phyloP scores from a whole-genome alignment of 2,113 vertebrate species.

The Prinia subflava region DNA sequence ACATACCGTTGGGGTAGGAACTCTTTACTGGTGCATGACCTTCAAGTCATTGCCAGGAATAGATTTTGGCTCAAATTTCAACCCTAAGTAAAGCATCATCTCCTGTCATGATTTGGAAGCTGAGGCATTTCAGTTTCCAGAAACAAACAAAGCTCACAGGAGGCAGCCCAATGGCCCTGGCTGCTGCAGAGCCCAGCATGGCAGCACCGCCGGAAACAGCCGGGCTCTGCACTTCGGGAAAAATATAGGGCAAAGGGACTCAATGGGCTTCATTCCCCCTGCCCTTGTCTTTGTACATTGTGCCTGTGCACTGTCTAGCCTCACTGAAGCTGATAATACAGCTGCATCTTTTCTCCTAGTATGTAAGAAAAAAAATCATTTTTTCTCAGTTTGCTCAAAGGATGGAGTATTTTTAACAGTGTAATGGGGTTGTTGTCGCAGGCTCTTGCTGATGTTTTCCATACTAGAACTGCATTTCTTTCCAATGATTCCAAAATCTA shows the following conservation, averaged over 20 bases:
- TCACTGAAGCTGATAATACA: not conserved
- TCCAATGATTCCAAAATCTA: not conserved
- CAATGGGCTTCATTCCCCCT: not conserved
- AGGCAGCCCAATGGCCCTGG: not conserved
- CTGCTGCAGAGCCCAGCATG: not conserved
- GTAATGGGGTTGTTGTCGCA: not conserved
- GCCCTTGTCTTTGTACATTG: not conserved
- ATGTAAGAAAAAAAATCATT: not conserved
- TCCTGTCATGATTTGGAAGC: slow-evolving; percentile 48
- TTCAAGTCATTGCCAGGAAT: slow-evolving; percentile 60
- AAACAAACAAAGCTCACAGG: slow-evolving; percentile 13
- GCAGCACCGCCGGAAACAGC: not conserved
- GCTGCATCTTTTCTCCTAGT: not conserved
- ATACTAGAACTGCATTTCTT: not conserved
- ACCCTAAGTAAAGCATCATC: slow-evolving; percentile 48
- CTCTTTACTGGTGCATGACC: slow-evolving; percentile 55
- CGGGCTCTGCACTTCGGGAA: not conserved
- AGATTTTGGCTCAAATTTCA: slow-evolving; percentile 63
- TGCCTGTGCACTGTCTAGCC: not conserved
- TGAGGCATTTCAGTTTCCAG: slow-evolving; percentile 50
- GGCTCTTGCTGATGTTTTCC: not conserved
- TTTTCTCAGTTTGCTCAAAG: not conserved
- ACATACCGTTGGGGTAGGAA: slow-evolving; percentile 28
- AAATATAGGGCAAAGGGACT: not conserved
- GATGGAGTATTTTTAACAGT: not conserved